Evolutionary conservation across 1,140 invertebrate species (phyloP), one percentile per base, ranked within the genome.

Genomic region (Euura saliciscinereae): DNA sequence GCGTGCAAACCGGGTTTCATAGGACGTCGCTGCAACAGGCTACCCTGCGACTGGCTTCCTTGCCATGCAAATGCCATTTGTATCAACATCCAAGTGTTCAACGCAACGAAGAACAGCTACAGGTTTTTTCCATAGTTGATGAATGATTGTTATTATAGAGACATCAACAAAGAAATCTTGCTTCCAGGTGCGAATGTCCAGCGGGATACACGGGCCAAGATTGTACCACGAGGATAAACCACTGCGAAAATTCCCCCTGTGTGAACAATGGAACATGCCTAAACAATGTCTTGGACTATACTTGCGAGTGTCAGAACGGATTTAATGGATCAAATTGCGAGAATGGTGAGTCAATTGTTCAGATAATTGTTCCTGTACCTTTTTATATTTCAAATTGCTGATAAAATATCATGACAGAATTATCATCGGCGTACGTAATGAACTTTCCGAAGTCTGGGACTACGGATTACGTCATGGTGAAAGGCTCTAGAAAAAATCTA

Each of bases 1-100:
- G 80, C 86, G 66, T 94, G 93, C 81, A 84, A 82, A 45, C 71
- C 82, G 6, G 92, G 92, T 69, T 91, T 85, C 78, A 77, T 90
- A 5, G 90, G 90, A 3, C 83, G 84, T 68, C 83, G 89, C 72
- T 92, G 91, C 72, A 86, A 89, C 77, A 78, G 87, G 66, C 68
- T 87, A 69, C 89, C 88, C 4, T 94, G 93, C 72, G 88, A 90
- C 79, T 89, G 81, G 83, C 73, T 80, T 64, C 90, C 90, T 0
- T 92, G 91, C 77, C 78, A 83, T 66, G 74, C 76, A 11, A 87
- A 87, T 59, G 82, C 85, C 4, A 88, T 89, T 42, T 93, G 92
- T 76, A 71, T 87, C 2, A 90, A 92, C 73, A 68, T 86, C 4
- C 65, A 75, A 5, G 75, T 79, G 13, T 68, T 72, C 28, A 84